Evolutionary conservation across 2,797 vertebrate species (phyloP).

Genomic region (Trachurus trachurus): DNA sequence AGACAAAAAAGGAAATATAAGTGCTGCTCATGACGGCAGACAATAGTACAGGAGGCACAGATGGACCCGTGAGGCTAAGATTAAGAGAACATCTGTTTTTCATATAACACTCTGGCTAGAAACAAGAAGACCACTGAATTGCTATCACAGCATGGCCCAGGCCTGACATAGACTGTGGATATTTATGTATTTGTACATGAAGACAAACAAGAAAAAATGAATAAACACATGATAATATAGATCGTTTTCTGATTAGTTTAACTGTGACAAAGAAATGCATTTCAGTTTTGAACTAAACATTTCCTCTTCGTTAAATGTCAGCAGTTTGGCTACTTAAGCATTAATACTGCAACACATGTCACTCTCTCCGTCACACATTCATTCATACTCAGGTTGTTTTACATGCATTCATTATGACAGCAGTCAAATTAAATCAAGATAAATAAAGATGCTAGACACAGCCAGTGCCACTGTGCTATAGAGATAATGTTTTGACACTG

Average conservation of each 20-base stretch:
- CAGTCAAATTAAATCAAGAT: not conserved
- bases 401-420: not conserved
- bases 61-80: conserved; percentile 57
- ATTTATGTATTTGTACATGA: no score
- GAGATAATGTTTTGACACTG: not conserved
- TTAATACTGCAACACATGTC: not conserved
- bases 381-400: not conserved
- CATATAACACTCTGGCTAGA: conserved; percentile 29
- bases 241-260: not conserved
- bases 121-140: conserved; percentile 25
- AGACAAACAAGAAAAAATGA: not conserved
- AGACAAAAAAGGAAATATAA: conserved; percentile 30
- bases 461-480: not conserved
- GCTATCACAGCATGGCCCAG: not conserved
- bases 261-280: not conserved
- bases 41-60: conserved; percentile 47
- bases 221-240: not conserved
- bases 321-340: not conserved
- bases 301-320: not conserved
- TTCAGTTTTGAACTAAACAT: not conserved
- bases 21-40: conserved; percentile 42
- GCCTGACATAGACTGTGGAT: no score
- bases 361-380: not conserved
- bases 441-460: not conserved
- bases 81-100: conserved; percentile 70